Evolutionary conservation across 2,113 vertebrate genomes (phyloP).

Genomic region (Centropus bengalensis): DNA sequence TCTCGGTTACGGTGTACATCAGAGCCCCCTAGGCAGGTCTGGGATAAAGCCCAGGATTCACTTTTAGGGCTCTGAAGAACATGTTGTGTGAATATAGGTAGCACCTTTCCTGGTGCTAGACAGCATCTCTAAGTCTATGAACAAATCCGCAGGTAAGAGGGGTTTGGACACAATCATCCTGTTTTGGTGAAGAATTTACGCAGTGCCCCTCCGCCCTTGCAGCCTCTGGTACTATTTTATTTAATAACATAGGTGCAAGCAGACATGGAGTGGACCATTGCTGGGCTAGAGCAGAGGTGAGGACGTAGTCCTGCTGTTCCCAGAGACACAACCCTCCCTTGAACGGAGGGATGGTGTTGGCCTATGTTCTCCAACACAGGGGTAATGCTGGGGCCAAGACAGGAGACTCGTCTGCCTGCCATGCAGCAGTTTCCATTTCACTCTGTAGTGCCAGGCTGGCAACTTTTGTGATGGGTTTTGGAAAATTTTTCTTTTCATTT

Average conservation of each 20-base stretch:
- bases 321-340: not conserved
- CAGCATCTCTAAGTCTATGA: not conserved
- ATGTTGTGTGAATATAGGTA: not conserved
- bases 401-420: not conserved
- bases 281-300: not conserved
- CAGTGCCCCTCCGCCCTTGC: not conserved
- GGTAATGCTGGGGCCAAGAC: rapidly evolving
- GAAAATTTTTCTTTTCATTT: not conserved
- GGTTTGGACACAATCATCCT: not conserved
- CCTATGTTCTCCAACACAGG: not conserved
- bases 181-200: not conserved
- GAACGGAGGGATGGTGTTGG: rapidly evolving
- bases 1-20: not conserved
- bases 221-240: not conserved
- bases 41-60: not conserved
- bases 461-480: not conserved
- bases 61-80: not conserved
- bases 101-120: not conserved
- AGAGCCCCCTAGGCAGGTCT: not conserved
- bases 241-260: not conserved
- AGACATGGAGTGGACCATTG: not conserved
- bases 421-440: not conserved
- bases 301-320: not conserved
- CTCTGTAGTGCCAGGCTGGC: not conserved
- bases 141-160: not conserved